phyloP scores from a whole-genome alignment of 2,888 invertebrate species.

The Andrena haemorrhoa region DNA sequence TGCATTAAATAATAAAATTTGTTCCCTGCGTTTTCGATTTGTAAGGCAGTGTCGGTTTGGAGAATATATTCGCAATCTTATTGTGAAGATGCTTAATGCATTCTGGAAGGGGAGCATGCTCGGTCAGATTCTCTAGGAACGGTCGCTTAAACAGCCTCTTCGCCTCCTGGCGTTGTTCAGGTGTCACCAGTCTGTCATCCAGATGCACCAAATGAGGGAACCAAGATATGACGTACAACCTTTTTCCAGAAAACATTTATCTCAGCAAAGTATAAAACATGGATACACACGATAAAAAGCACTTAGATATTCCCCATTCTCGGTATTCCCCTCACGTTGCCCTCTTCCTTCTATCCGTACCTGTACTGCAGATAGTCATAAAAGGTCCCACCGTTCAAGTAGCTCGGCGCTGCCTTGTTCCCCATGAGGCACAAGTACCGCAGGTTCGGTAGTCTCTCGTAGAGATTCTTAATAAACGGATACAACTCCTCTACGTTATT shows the following conservation, averaged over 20 bases:
- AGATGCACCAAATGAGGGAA: conserved; percentile 89
- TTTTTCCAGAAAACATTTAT: conserved; percentile 76
- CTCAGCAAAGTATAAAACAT: neutral
- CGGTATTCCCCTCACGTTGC: neutral
- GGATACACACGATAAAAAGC: neutral
- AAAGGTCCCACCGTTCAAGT: conserved; percentile 91
- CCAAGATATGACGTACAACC: conserved; percentile 91
- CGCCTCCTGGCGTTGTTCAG: conserved; percentile 88
- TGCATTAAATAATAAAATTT: conserved; percentile 73
- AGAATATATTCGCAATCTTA: conserved; percentile 76
- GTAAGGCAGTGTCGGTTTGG: conserved; percentile 71
- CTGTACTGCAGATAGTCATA: conserved; percentile 92
- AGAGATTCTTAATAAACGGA: conserved; percentile 90
- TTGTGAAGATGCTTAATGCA: conserved; percentile 79
- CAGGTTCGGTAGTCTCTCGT: conserved; percentile 90
- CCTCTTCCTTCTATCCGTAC: conserved; percentile 82
- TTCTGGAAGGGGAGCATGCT: conserved; percentile 79
- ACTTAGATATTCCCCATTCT: neutral
- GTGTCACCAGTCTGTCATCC: conserved; percentile 90
- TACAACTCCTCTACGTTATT: conserved; percentile 88
- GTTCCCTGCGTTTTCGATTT: conserved; percentile 63
- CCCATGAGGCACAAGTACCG: conserved; percentile 93
- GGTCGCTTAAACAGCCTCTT: conserved; percentile 88
- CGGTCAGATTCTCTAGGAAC: conserved; percentile 86
- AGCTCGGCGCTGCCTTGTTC: conserved; percentile 92